These are phyloP conservation scores for Ophion ventricosus DNA, from an alignment of 2,888 invertebrate species.

Conservation along the genomic window DNA sequence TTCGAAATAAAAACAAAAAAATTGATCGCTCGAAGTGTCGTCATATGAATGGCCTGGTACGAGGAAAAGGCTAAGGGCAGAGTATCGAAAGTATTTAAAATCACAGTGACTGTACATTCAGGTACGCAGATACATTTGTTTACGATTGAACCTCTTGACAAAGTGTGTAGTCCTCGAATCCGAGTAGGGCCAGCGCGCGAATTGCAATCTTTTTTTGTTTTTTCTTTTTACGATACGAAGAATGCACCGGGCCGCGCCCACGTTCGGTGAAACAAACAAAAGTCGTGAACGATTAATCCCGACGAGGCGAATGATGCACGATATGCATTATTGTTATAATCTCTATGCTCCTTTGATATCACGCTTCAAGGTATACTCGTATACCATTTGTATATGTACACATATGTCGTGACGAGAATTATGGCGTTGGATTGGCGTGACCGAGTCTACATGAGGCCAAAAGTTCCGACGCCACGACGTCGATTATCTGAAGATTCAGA, in stretches of 20 bases:
- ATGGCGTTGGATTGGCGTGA: slow-evolving; percentile 61
- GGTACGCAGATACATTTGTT: slow-evolving; percentile 64
- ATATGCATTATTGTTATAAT: slow-evolving; percentile 52
- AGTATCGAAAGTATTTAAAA: slow-evolving; percentile 47
- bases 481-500: slow-evolving; percentile 83
- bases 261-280: slow-evolving; percentile 34
- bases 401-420: slow-evolving; percentile 11
- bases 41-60: not conserved
- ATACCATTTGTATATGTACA: slow-evolving; percentile 29
- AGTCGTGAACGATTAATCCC: slow-evolving; percentile 47
- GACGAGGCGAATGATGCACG: slow-evolving; percentile 47
- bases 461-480: slow-evolving; percentile 79
- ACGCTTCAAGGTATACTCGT: slow-evolving; percentile 30
- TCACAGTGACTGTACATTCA: slow-evolving; percentile 68
- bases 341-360: slow-evolving; percentile 43
- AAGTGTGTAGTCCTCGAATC: slow-evolving; percentile 25
- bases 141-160: slow-evolving; percentile 50
- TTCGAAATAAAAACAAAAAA: not conserved
- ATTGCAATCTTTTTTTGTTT: slow-evolving; percentile 4
- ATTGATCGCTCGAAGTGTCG: not conserved
- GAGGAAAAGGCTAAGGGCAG: not conserved
- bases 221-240: not conserved
- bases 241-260: not conserved
- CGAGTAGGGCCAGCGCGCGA: not conserved
- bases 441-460: slow-evolving; percentile 74